Evolutionary conservation across 2,113 vertebrate genomes (phyloP), one percentile per base, ranked within the genome.

Genomic region (Pseudonaja textilis): DNA sequence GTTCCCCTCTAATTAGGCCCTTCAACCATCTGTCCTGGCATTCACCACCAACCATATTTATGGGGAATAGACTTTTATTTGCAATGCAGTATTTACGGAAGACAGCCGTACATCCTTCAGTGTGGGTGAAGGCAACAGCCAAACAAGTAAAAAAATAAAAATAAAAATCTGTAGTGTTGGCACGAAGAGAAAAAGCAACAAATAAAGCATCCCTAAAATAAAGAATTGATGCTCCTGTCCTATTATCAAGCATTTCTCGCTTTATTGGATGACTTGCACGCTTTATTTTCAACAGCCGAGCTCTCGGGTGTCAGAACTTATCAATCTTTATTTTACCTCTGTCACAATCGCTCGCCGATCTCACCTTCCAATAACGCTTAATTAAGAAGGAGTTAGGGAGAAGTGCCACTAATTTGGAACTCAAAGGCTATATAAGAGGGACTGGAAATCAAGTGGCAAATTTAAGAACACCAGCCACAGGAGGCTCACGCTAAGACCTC

Each of bases 361-460:
- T 95, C 96, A 93, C 93, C 91, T 96, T 96, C 93, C 92, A 90
- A 97, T 96, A 93, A 97, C 95, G 94, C 55, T 94, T 96, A 96
- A 94, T 96, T 97, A 97, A 94, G 95, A 96, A 90, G 95, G 94
- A 91, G 91, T 95, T 97, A 97, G 95, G 91, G 81, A 57, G 95
- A 96, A 96, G 94, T 93, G 87, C 85, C 91, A 93, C 54, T 96
- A 88, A 6, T 96, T 95, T 96, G 93, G 94, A 97, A 97, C 88
- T 95, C 89, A 26, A 54, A 86, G 74, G 89, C 89, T 95, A 94
- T 91, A 96, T 22, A 69, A 93, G 94, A 96, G 93, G 97, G 92
- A 97, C 96, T 97, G 95, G 92, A 97, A 98, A 97, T 97, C 96
- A 95, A 96, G 85, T 91, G 96, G 94, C 93, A 95, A 89, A 93